These are phyloP conservation scores for Hyles euphorbiae DNA, from an alignment of 1,140 invertebrate species.

Conservation along the genomic window DNA sequence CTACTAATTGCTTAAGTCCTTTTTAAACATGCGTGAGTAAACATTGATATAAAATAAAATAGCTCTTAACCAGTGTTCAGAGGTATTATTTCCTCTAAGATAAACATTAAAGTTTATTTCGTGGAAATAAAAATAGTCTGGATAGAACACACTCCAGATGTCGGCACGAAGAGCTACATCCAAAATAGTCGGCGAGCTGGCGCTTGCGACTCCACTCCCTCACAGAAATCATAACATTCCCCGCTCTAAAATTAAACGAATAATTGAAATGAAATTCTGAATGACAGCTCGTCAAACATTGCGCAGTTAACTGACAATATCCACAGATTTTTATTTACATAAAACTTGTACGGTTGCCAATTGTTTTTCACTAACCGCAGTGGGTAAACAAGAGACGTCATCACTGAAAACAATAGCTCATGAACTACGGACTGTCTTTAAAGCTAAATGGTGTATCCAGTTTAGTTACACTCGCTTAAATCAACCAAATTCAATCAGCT, in stretches of 20 bases:
- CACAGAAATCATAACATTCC: slow-evolving; percentile 39
- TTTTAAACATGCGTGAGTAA: neutral
- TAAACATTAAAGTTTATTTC: neutral
- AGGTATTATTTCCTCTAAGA: neutral
- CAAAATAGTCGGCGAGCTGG: slow-evolving; percentile 30
- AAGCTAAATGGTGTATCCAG: too few relatives aligned
- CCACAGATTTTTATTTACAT: slow-evolving; percentile 12
- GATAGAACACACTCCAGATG: slow-evolving; percentile 12
- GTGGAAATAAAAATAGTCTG: slow-evolving; percentile 1
- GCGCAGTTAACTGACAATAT: slow-evolving; percentile 6
- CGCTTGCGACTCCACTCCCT: slow-evolving; percentile 23
- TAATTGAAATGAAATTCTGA: slow-evolving; percentile 30
- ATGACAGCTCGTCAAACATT: slow-evolving; percentile 10
- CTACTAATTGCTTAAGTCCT: too few relatives aligned
- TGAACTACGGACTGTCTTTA: too few relatives aligned
- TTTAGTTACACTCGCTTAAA: too few relatives aligned
- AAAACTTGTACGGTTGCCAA: slow-evolving; percentile 37
- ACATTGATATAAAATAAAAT: slow-evolving; percentile 1
- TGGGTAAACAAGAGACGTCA: slow-evolving; percentile 28
- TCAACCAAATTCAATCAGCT: too few relatives aligned
- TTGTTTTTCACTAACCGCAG: slow-evolving; percentile 6
- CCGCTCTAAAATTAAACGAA: slow-evolving; percentile 40
- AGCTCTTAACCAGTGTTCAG: neutral
- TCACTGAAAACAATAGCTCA: too few relatives aligned
- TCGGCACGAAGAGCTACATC: slow-evolving; percentile 17